Conservation (phyloP, 2,113 vertebrate species). For the Sterna hirundo region DNA sequence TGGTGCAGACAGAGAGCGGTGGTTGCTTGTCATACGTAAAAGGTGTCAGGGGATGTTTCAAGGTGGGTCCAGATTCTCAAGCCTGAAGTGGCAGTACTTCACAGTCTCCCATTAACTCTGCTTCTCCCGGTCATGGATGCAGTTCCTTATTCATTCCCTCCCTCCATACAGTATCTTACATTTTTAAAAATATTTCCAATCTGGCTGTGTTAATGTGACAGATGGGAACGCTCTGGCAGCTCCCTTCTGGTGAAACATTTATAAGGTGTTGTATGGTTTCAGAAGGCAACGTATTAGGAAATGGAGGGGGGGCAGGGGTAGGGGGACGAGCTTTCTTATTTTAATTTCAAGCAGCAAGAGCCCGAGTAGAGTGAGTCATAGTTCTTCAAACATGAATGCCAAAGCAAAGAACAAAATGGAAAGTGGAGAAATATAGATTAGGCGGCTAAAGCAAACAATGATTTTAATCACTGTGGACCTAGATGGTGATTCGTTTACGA, state of each 20-base stretch:
- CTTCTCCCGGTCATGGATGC: not conserved
- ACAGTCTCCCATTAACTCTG: not conserved
- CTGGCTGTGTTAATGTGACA: not conserved
- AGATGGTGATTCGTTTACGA: not conserved
- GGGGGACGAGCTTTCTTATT: constrained; percentile 27
- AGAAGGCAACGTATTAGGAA: constrained; percentile 29
- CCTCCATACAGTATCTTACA: not conserved
- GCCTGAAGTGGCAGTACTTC: not conserved
- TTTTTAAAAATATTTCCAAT: constrained; percentile 23
- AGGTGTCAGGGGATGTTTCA: not conserved
- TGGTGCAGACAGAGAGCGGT: not conserved
- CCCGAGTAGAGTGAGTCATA: constrained; percentile 51
- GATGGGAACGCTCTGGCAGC: constrained; percentile 31
- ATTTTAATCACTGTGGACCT: not conserved
- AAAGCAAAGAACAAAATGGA: constrained; percentile 27
- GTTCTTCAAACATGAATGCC: not conserved
- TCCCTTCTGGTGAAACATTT: constrained; percentile 63
- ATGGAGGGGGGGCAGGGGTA: not conserved
- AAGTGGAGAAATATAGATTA: not conserved
- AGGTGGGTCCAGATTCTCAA: not conserved
- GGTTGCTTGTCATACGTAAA: not conserved
- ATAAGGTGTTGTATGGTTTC: constrained; percentile 36
- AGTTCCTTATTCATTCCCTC: not conserved
- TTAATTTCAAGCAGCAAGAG: constrained; percentile 38
- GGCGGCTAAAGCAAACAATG: not conserved